phyloP scores from a whole-genome alignment of 2,113 vertebrate species.

The Tenebrosternarchus preto region DNA sequence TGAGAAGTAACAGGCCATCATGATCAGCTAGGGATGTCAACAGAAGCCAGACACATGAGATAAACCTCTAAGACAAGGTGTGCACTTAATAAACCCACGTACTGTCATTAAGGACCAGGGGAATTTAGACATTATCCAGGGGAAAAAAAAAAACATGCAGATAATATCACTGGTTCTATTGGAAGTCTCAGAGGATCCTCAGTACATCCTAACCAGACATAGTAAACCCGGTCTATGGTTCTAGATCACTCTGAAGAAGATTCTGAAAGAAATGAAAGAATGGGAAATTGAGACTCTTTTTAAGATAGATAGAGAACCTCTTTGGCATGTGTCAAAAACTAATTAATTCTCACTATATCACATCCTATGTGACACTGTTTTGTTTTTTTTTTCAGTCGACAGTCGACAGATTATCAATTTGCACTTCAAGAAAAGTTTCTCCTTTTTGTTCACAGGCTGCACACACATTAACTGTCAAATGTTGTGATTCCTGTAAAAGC shows the following conservation, averaged over 20 bases:
- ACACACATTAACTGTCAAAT: no score
- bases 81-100: background rate
- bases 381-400: background rate
- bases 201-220: slow-evolving; percentile 1
- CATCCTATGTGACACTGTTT: background rate
- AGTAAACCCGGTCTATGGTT: slow-evolving; percentile 3
- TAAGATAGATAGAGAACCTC: no score
- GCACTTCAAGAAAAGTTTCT: background rate
- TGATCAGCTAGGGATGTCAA: background rate
- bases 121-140: background rate
- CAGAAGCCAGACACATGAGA: background rate
- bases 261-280: no score
- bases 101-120: background rate
- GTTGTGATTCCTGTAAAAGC: no score
- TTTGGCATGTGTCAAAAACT: background rate
- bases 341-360: background rate
- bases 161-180: no score
- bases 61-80: no score
- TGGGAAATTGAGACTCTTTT: no score
- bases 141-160: no score
- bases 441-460: no score
- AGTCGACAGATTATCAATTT: background rate
- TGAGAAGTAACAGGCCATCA: background rate
- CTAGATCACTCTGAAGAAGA: background rate
- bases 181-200: no score